phyloP scores from a whole-genome alignment of 2,888 invertebrate genomes.

The Peribatodes rhomboidaria region DNA sequence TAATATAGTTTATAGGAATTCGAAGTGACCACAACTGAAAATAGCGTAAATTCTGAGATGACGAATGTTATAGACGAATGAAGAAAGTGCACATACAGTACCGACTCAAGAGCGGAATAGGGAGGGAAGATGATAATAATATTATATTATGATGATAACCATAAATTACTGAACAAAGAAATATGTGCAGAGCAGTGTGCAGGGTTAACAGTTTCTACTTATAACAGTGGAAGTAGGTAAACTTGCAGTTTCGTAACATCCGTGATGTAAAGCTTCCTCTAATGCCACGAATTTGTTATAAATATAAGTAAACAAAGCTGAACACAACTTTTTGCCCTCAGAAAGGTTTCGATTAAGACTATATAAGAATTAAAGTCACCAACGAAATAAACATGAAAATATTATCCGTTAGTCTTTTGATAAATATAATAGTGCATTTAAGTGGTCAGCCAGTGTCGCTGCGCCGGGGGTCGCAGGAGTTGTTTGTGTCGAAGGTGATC shows the following conservation, averaged over 20 bases:
- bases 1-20: too few relatives aligned
- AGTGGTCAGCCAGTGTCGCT: slow-evolving; percentile 36
- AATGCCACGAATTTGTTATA: slow-evolving; percentile 70
- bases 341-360: slow-evolving; percentile 12
- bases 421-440: slow-evolving; percentile 47
- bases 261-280: slow-evolving; percentile 48
- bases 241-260: slow-evolving; percentile 60
- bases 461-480: slow-evolving; percentile 34
- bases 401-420: slow-evolving; percentile 50
- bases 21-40: too few relatives aligned
- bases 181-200: too few relatives aligned
- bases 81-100: too few relatives aligned
- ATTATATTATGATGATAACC: too few relatives aligned
- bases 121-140: too few relatives aligned
- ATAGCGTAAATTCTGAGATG: too few relatives aligned
- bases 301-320: slow-evolving; percentile 59
- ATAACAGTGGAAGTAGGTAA: slow-evolving; percentile 49
- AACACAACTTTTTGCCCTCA: slow-evolving; percentile 58
- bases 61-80: too few relatives aligned
- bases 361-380: not conserved
- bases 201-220: slow-evolving; percentile 57
- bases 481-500: slow-evolving; percentile 44
- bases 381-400: slow-evolving; percentile 55
- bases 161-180: too few relatives aligned
- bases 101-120: too few relatives aligned